Conservation (phyloP, 2,797 vertebrate genomes). For the Myripristis murdjan region DNA sequence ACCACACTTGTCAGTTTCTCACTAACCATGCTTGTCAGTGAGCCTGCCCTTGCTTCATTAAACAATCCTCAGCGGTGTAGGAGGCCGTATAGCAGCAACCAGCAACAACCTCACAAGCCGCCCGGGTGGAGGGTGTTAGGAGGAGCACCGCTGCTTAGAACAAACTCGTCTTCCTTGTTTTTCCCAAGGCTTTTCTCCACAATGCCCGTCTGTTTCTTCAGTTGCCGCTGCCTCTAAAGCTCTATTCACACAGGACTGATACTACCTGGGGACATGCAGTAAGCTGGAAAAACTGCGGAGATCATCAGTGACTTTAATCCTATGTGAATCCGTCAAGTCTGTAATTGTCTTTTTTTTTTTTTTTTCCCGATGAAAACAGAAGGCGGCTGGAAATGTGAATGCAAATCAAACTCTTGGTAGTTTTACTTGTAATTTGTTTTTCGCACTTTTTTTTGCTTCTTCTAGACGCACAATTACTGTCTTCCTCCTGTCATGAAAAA, state of each 20-base stretch:
- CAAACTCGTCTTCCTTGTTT: conserved; percentile 7
- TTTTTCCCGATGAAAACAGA: too few relatives aligned
- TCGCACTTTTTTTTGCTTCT: too few relatives aligned
- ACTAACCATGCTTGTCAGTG: conserved; percentile 80
- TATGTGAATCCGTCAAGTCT: neutral
- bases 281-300: too few relatives aligned
- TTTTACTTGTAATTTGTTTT: neutral
- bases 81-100: conserved; percentile 39
- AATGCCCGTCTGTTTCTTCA: neutral
- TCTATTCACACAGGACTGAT: too few relatives aligned
- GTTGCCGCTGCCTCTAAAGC: neutral
- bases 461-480: too few relatives aligned
- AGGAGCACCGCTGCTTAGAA: conserved; percentile 10
- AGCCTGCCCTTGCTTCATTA: conserved; percentile 63
- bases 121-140: conserved; percentile 25
- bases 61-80: conserved; percentile 58
- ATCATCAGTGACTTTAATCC: neutral
- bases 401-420: neutral
- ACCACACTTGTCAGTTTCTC: conserved; percentile 74
- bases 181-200: neutral
- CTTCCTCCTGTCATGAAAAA: neutral
- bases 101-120: conserved; percentile 22
- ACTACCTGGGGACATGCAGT: too few relatives aligned
- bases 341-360: too few relatives aligned
- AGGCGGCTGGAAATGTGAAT: conserved; percentile 3